Evolutionary conservation across 1,140 invertebrate species (phyloP), one percentile per base, ranked within the genome.

Genomic region (Monomorium pharaonis): DNA sequence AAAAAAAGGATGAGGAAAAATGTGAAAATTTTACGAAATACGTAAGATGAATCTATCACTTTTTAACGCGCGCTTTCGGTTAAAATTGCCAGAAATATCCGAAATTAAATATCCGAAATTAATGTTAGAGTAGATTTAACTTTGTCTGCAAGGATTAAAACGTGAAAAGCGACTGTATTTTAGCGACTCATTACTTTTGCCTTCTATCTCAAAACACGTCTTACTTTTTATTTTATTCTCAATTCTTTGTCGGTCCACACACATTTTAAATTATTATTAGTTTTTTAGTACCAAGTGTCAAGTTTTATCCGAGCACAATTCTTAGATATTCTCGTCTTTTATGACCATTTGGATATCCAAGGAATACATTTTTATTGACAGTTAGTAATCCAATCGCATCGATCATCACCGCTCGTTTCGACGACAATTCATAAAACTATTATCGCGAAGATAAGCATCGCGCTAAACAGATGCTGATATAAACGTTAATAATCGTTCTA

Each of bases 71-170:
- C 75, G 33, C 16, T 30, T 37, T 37, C 9, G 56, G 16, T 65
- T 80, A 56, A 69, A 69, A 69, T 69, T 69, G 14, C 4, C 21
- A 2, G 30, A 24, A 54, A 42, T 80, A 42, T 16, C 47, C 18
- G n/a, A 80, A 80, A 69, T 80, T 42, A 54, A 80, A 56, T 80
- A 54, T 69, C 54, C n/a, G n/a, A n/a, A n/a, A n/a, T 4, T 5
- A 4, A 0, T 42, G 21, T 21, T 37, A 58, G 14, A 12, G n/a
- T 6, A 56, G n/a, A 21, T 2, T 54, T 21, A 51, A 10, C 6
- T 69, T n/a, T 47, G 3, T 62, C 5, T 27, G 47, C 16, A 42
- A 69, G 67, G 27, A 27, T 80, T 54, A 42, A 54, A 27, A 44
- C 33, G 33, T 69, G 54, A 18, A 80, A 80, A 80, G 4, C 16